Evolutionary conservation across 2,888 invertebrate species (phyloP).

Genomic region (Lamellibrachia columna): DNA sequence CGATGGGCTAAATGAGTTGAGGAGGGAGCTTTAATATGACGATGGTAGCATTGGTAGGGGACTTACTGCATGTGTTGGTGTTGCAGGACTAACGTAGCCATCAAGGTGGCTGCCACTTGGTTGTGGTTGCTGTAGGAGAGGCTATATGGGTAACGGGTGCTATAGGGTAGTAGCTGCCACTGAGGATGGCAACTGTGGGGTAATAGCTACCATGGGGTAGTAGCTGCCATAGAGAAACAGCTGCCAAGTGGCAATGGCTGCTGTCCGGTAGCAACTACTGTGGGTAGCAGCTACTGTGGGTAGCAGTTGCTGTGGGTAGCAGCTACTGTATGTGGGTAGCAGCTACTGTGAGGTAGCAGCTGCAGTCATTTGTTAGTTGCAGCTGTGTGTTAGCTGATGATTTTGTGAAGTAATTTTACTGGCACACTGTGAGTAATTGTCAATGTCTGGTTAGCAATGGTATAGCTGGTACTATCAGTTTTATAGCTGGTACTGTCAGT

Average conservation of each 20-base stretch:
- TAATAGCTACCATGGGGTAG: not conserved
- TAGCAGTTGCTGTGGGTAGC: not conserved
- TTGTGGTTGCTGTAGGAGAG: not conserved
- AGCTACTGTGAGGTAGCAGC: too few relatives aligned
- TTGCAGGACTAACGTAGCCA: constrained; percentile 8
- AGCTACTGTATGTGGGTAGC: too few relatives aligned
- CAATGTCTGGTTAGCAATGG: not conserved
- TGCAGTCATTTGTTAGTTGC: too few relatives aligned
- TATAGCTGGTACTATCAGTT: not conserved
- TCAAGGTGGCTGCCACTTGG: constrained; percentile 5
- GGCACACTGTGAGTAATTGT: not conserved
- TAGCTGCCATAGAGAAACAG: not conserved
- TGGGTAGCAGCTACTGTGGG: not conserved
- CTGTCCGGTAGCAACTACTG: not conserved
- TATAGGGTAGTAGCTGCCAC: not conserved
- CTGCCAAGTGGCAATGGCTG: not conserved
- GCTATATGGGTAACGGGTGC: not conserved
- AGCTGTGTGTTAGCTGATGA: too few relatives aligned
- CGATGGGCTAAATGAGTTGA: too few relatives aligned
- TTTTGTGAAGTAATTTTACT: not conserved
- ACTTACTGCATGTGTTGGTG: not conserved
- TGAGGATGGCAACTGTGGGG: not conserved
- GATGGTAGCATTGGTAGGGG: not conserved
- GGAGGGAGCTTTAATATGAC: not conserved
- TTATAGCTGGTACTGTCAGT: not conserved